Conservation (phyloP, 2,797 vertebrate species). For the Triplophysa yarkandensis region DNA sequence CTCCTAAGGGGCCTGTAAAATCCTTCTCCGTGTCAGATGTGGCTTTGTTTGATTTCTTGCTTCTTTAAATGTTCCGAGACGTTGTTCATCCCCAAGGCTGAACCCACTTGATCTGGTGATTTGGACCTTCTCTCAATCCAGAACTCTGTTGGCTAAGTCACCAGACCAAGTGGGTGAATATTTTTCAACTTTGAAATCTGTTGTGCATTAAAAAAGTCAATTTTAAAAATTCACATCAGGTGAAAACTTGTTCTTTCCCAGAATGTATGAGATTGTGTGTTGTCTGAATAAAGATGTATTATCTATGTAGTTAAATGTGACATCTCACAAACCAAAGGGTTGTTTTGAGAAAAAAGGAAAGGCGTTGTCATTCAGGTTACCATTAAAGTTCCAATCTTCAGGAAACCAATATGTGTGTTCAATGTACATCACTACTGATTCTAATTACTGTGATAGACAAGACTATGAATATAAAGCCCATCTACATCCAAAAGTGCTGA, state of each 20-base stretch:
- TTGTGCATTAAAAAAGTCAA: conserved; percentile 6
- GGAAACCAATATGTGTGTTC: neutral
- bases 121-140: conserved; percentile 36
- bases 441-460: neutral
- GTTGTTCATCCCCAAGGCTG: conserved; percentile 41
- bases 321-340: neutral
- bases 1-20: conserved; percentile 51
- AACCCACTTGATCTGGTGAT: conserved; percentile 46
- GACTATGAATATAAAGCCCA: neutral
- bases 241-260: neutral
- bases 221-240: neutral
- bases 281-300: neutral
- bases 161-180: no score
- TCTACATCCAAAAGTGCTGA: neutral
- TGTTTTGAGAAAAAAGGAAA: conserved; percentile 5
- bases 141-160: conserved; percentile 26
- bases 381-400: neutral
- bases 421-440: neutral
- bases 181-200: no score
- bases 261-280: neutral
- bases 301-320: neutral
- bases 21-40: conserved; percentile 48
- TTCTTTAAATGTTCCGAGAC: conserved; percentile 54
- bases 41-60: conserved; percentile 56
- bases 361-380: conserved; percentile 7